phyloP scores from a whole-genome alignment of 2,797 vertebrate species.

The Sebastes steindachneri region DNA sequence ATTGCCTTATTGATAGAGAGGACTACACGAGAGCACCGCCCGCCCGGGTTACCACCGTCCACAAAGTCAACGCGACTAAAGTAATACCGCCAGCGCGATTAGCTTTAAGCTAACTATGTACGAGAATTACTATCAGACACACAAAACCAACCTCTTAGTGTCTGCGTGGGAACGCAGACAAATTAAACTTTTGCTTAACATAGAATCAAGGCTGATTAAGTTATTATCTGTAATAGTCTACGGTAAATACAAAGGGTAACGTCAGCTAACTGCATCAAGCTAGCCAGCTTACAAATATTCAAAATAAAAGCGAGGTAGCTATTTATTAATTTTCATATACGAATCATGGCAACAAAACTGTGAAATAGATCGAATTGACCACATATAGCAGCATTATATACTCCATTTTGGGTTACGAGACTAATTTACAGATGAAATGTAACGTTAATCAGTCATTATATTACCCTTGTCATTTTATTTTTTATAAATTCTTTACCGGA shows the following conservation, averaged over 20 bases:
- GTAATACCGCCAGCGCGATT: neutral
- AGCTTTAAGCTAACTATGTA: neutral
- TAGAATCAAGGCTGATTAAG: fast-evolving
- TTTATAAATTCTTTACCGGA: neutral
- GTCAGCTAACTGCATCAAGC: neutral
- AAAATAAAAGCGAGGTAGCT: slow-evolving; percentile 31
- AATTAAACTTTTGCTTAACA: fast-evolving
- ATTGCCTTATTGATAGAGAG: fast-evolving
- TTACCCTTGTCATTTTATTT: neutral
- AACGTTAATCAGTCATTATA: too few species aligned
- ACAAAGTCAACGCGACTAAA: neutral
- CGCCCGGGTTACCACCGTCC: fast-evolving
- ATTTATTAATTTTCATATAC: fast-evolving
- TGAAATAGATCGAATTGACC: fast-evolving
- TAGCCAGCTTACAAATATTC: neutral
- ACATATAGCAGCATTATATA: fast-evolving
- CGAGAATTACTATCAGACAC: neutral
- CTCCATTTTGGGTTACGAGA: fast-evolving
- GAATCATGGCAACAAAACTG: fast-evolving
- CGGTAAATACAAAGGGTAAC: neutral
- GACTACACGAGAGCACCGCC: neutral
- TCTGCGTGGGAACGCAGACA: fast-evolving
- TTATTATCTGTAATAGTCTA: too few species aligned
- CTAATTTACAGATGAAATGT: neutral
- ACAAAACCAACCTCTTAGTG: neutral